phyloP scores from a whole-genome alignment of 2,888 invertebrate species.

The Lasioglossum vierecki region DNA sequence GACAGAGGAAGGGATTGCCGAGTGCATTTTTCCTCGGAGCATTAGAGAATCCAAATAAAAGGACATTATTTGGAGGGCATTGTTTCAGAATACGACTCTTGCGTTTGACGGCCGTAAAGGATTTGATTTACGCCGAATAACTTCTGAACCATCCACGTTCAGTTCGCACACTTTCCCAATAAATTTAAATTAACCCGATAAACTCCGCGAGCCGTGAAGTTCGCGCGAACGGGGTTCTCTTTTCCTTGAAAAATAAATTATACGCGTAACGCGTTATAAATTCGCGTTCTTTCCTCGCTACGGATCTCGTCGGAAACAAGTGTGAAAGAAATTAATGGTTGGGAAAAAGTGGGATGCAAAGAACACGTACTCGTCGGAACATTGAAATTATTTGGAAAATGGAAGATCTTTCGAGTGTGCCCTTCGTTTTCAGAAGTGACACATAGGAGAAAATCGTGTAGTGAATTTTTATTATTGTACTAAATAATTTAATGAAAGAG shows the following conservation, averaged over 20 bases:
- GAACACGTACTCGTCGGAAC: not conserved
- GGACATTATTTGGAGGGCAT: conserved; percentile 47
- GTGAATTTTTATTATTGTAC: not conserved
- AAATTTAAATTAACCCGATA: conserved; percentile 57
- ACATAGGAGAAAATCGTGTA: not conserved
- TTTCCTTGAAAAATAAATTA: conserved; percentile 51
- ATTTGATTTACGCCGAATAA: conserved; percentile 62
- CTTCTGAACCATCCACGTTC: conserved; percentile 46
- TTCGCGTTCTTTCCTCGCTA: conserved; percentile 21
- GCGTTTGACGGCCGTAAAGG: conserved; percentile 45
- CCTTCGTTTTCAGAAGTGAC: not conserved
- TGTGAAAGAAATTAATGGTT: conserved; percentile 12
- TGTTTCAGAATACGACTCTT: conserved; percentile 57
- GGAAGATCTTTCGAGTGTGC: not conserved
- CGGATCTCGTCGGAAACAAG: not conserved
- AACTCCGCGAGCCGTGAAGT: conserved; percentile 44
- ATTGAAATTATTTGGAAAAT: not conserved
- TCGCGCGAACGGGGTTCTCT: conserved; percentile 9
- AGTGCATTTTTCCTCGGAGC: conserved; percentile 52
- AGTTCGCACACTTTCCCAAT: conserved; percentile 42
- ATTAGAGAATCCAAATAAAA: conserved; percentile 44
- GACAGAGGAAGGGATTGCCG: not conserved
- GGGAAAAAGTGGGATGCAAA: not conserved
- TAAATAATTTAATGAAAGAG: not conserved
- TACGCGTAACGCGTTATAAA: conserved; percentile 47